Conservation (phyloP, 2,797 vertebrate genomes). For the Mallotus villosus region DNA sequence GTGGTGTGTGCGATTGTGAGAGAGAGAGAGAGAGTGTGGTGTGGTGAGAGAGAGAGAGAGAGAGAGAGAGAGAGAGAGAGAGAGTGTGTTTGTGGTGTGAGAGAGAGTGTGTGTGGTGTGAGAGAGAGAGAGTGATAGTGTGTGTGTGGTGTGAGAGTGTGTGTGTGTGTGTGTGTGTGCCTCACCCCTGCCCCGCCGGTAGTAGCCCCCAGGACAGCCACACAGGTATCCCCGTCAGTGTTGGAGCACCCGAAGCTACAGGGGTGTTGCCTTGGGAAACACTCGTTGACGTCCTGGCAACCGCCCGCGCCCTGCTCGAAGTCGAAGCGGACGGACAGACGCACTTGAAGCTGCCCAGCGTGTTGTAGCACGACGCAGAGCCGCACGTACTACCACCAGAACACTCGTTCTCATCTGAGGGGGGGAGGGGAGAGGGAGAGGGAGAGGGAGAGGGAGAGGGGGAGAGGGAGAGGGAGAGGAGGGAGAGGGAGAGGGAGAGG, state of each 20-base stretch:
- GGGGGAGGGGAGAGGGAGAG: neutral
- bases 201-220: slow-evolving; percentile 85
- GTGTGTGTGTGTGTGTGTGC: neutral
- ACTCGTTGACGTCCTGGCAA: slow-evolving; percentile 85
- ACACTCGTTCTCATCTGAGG: slow-evolving; percentile 83
- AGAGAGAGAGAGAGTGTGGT: too few relatives aligned
- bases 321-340: slow-evolving; percentile 81
- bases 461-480: too few relatives aligned
- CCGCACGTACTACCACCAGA: slow-evolving; percentile 69
- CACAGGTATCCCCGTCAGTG: slow-evolving; percentile 82
- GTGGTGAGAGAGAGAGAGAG: too few relatives aligned
- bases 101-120: too few relatives aligned
- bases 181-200: slow-evolving; percentile 91
- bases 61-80: too few relatives aligned
- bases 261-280: slow-evolving; percentile 63
- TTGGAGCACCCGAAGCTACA: slow-evolving; percentile 86
- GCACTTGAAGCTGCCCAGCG: slow-evolving; percentile 82
- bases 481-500: too few relatives aligned
- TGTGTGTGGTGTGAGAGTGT: too few relatives aligned
- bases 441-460: too few relatives aligned
- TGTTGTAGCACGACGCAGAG: slow-evolving; percentile 85
- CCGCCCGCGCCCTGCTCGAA: slow-evolving; percentile 74
- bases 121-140: too few relatives aligned
- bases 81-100: too few relatives aligned
- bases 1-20: too few relatives aligned